A percentile compares a stretch with the other conserved stretches of the same genome.
Evolutionary conservation across 2,888 invertebrate genomes (phyloP).

Genomic region (Ectropis crepuscularia): DNA sequence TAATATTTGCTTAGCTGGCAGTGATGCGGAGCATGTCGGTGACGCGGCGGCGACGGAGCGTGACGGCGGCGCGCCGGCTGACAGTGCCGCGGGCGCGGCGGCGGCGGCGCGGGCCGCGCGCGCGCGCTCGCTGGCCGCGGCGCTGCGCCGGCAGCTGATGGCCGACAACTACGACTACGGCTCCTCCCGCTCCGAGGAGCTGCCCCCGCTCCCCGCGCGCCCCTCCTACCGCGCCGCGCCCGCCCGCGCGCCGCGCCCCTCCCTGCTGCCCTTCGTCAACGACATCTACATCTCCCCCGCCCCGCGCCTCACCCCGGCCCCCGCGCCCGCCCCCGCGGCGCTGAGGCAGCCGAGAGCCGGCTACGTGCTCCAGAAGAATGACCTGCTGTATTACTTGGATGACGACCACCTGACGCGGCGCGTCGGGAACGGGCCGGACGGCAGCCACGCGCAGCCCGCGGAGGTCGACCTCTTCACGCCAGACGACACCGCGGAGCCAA

Average conservation of each 20-base stretch:
- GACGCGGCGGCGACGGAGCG: not conserved
- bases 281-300: constrained; percentile 18
- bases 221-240: not conserved
- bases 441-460: no score
- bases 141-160: constrained; percentile 57
- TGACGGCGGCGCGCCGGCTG: no score
- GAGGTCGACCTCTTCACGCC: no score
- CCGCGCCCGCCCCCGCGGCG: not conserved
- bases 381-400: constrained; percentile 50
- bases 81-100: not conserved
- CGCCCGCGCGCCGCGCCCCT: not conserved
- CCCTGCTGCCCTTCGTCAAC: constrained; percentile 8
- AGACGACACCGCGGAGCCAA: not conserved
- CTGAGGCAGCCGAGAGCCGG: not conserved
- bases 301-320: not conserved
- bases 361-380: constrained; percentile 40
- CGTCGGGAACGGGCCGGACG: not conserved
- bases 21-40: no score
- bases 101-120: not conserved
- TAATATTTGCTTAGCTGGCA: no score
- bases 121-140: constrained; percentile 29
- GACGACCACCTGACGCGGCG: constrained; percentile 18
- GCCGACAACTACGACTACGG: constrained; percentile 63
- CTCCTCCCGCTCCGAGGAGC: constrained; percentile 35
- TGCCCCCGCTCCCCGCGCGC: not conserved